Evolutionary conservation across 2,797 vertebrate genomes (phyloP), one percentile per base, ranked within the genome.

Genomic region (Aldrovandia affinis): DNA sequence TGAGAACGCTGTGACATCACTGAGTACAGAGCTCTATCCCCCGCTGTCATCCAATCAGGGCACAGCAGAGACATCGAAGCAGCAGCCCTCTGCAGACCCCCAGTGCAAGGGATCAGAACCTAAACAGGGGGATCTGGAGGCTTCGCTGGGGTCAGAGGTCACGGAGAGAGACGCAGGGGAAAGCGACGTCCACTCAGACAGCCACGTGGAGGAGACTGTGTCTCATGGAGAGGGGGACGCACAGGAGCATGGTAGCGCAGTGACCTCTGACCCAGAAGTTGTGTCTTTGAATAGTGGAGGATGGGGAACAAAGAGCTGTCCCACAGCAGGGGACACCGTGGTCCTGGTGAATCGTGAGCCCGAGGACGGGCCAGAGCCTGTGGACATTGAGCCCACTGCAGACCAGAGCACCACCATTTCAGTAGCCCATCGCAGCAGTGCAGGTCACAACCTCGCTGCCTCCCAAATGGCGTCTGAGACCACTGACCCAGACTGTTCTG

Each of bases 41-140:
- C 88, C 88, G 33, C 88, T 85, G 54, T 89, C 86, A 36, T 81
- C 79, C 81, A 78, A 77, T 78, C 79, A 79, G 10, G 84, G 84
- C 22, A 89, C 89, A 86, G 73, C 83, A 15, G 89, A 89, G 73
- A 75, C 82, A 80, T 89, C 88, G 54, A 86, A 75, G 82, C 25
- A 86, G 2, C 89, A 91, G 28, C 52, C 75, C 25, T 59, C 39
- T 25, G 28, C 68, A 0, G 86, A 81, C 55, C 8, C 50, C 33
- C 57, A 44, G 42, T 12, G 30, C 6, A 3, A 2, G 42, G 47
- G 78, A 14, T 78, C 88, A 30, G 84, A 88, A 65, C 44, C 78
- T 55, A 87, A 83, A 81, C 42, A 61, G 59, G 85, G 30, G 33
- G 81, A 2, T 14, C 85, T 12, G 33, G 33, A 2, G 68, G 33